A percentile compares a stretch with the other conserved stretches of the same genome.
phyloP scores from a whole-genome alignment of 35 echinoderm and acorn worm species.

The Ptychodera flava region DNA sequence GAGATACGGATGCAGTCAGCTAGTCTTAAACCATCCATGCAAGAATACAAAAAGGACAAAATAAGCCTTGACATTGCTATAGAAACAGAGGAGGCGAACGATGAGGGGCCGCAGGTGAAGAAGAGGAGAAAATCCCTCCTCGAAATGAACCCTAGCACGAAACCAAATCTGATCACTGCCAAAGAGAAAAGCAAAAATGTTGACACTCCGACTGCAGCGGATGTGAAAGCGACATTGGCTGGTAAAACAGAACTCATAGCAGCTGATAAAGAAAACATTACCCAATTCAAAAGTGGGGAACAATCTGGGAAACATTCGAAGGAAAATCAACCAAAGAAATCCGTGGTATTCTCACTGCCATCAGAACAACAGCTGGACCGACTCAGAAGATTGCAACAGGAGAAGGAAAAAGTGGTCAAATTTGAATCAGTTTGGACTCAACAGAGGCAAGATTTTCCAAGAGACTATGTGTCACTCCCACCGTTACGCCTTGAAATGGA shows the following conservation, averaged over 20 bases:
- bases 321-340: not conserved
- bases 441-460: not conserved
- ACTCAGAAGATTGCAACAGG: not conserved
- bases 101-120: not conserved
- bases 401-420: not conserved
- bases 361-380: not conserved
- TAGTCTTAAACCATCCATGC: constrained; percentile 3
- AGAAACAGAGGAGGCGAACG: not conserved
- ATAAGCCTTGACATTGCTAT: not conserved
- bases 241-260: not conserved
- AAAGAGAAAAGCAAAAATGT: not conserved
- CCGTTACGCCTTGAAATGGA: not conserved
- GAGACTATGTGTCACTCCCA: not conserved
- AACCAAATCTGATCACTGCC: not conserved
- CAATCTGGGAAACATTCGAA: not conserved
- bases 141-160: constrained; percentile 5
- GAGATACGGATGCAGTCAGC: not conserved
- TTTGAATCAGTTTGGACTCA: not conserved
- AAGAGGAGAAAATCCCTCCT: constrained; percentile 3
- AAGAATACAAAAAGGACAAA: constrained; percentile 18
- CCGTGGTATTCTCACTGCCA: not conserved
- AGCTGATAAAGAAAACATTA: not conserved
- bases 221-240: not conserved
- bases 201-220: not conserved
- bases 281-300: not conserved